Evolutionary conservation across 2,113 vertebrate genomes (phyloP), one percentile per base, ranked within the genome.

Genomic region (Vombatus ursinus): DNA sequence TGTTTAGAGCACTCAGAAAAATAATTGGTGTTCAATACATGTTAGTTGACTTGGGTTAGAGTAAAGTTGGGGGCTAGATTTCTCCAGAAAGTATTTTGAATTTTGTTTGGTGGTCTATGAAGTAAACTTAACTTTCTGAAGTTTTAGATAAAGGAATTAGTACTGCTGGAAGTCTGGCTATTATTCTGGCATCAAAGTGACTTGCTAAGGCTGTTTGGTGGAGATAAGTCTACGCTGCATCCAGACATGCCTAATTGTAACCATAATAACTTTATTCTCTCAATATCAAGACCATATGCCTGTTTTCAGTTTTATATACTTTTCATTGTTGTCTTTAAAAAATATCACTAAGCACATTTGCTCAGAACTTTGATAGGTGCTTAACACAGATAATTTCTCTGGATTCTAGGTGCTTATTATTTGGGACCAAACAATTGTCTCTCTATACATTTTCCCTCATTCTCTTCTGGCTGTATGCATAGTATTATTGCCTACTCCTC

Each of bases 121-220:
- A 31, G 52, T 28, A 92, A 94, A 6, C 31, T 95, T 95, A 94
- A 84, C 5, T 92, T 96, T 95, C 50, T 92, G n/a, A 91, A 51
- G 31, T 77, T 95, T 94, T 68, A 61, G 26, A 95, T 8, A 90
- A 94, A 96, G 47, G 47, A 95, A 54, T 7, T 44, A 89, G 68
- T 50, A 54, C 12, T 24, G 54, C n/a, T 92, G 31, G 28, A 90
- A 91, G 84, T 24, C 48, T 91, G 61, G 19, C 31, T 61, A 90
- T 1, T 94, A 44, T 23, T 11, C 50, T 50, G 92, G 37, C 11
- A 25, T 96, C 22, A 28, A 14, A 2, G 26, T 1, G 47, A 37
- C 1, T 92, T 94, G 61, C 44, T 93, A 31, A 0, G 52, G 89
- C 7, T 94, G 52, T 52, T 26, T 77, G 84, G 89, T 47, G 0